A percentile compares a stretch with the other conserved stretches of the same genome.
phyloP scores from a whole-genome alignment of 2,888 invertebrate species.

The Allolobophora icterica region DNA sequence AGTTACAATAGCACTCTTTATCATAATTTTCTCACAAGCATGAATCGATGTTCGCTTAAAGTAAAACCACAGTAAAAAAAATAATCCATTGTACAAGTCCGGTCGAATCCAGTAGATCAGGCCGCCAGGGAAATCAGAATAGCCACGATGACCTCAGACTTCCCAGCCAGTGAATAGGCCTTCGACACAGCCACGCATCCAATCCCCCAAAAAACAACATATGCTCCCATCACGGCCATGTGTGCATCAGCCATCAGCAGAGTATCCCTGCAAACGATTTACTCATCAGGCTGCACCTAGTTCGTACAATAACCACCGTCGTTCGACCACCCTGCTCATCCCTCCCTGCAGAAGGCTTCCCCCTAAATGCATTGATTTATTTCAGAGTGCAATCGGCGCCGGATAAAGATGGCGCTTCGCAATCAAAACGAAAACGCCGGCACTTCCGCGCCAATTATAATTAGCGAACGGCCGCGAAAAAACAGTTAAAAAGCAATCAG shows the following conservation, averaged over 20 bases:
- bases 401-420: constrained; percentile 17
- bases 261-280: background rate
- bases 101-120: no score
- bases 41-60: no score
- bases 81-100: no score
- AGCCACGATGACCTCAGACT: background rate
- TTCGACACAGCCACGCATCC: background rate
- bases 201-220: background rate
- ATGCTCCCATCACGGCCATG: background rate
- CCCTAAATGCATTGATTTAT: constrained; percentile 9
- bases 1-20: no score
- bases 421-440: constrained; percentile 2
- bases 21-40: no score
- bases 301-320: background rate
- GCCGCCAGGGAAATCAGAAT: no score
- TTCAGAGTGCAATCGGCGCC: background rate
- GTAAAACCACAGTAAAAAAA: no score
- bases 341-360: background rate
- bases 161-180: background rate
- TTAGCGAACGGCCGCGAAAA: background rate
- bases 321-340: background rate
- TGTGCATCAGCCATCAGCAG: background rate
- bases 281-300: background rate
- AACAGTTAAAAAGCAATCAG: background rate
- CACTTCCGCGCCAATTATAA: background rate